A percentile compares a stretch with the other conserved stretches of the same genome.
These are phyloP conservation scores for Argentina silus DNA, from an alignment of 2,797 vertebrate genomes.

Conservation along the genomic window DNA sequence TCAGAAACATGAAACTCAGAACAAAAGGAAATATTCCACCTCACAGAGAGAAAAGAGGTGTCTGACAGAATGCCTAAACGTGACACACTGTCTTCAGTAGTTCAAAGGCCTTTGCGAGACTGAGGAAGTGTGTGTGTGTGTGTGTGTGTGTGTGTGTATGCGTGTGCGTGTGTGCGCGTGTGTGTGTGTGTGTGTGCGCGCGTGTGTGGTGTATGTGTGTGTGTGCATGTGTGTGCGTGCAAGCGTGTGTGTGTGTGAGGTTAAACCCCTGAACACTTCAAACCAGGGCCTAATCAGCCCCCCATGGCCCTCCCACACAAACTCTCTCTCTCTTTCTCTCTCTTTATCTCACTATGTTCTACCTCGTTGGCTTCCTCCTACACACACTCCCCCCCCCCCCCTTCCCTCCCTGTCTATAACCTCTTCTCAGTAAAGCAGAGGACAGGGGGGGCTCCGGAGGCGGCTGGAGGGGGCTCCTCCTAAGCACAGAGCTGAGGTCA, in stretches of 20 bases:
- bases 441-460: slow-evolving; percentile 44
- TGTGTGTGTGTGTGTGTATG: no score
- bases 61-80: slow-evolving; percentile 68
- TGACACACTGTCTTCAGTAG: slow-evolving; percentile 45
- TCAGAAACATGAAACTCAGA: slow-evolving; percentile 66
- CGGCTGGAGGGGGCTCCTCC: slow-evolving; percentile 10
- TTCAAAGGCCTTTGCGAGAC: slow-evolving; percentile 58
- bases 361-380: slow-evolving; percentile 3
- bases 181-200: slow-evolving; percentile 5
- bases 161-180: slow-evolving; percentile 21
- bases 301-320: slow-evolving; percentile 70
- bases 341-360: slow-evolving; percentile 14
- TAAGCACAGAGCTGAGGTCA: slow-evolving; percentile 53
- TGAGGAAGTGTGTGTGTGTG: slow-evolving; percentile 49
- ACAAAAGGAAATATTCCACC: slow-evolving; percentile 70
- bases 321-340: slow-evolving; percentile 16
- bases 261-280: slow-evolving; percentile 65
- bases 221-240: no score
- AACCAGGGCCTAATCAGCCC: slow-evolving; percentile 73
- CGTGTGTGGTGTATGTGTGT: background rate
- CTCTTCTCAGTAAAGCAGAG: background rate
- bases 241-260: slow-evolving; percentile 25
- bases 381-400: slow-evolving; percentile 8
- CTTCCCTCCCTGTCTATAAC: slow-evolving; percentile 22
- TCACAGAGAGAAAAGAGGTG: slow-evolving; percentile 58